Evolutionary conservation across 1,140 invertebrate genomes (phyloP).

Genomic region (Aethina tumida): DNA sequence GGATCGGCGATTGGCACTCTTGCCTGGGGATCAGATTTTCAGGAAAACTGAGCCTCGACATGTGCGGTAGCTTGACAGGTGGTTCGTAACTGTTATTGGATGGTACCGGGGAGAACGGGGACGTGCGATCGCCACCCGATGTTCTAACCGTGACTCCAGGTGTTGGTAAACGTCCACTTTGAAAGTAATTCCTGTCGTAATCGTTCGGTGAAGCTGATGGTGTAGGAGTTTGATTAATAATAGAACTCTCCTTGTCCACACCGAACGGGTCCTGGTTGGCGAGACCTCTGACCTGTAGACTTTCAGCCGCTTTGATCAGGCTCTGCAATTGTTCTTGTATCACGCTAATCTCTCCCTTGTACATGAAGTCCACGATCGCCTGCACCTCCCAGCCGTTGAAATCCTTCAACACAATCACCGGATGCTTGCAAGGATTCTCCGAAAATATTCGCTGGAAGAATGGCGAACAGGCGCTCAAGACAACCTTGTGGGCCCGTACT

Average conservation of each 20-base stretch:
- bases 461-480: slow-evolving; percentile 81
- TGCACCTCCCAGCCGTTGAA: slow-evolving; percentile 77
- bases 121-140: slow-evolving; percentile 14
- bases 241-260: slow-evolving; percentile 42
- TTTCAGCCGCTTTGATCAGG: slow-evolving; percentile 77
- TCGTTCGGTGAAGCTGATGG: slow-evolving; percentile 50
- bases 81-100: slow-evolving; percentile 21
- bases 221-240: slow-evolving; percentile 40
- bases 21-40: slow-evolving; percentile 26
- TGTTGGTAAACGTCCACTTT: slow-evolving; percentile 19
- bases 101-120: slow-evolving; percentile 22
- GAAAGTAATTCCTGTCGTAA: slow-evolving; percentile 34
- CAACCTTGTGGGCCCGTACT: slow-evolving; percentile 79
- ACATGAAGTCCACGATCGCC: slow-evolving; percentile 86
- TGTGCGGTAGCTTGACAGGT: slow-evolving; percentile 38
- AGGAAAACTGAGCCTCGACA: slow-evolving; percentile 42
- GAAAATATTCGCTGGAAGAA: slow-evolving; percentile 82
- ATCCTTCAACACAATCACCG: slow-evolving; percentile 83
- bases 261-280: slow-evolving; percentile 57
- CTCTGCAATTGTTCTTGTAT: slow-evolving; percentile 70
- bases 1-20: slow-evolving; percentile 58
- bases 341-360: slow-evolving; percentile 80
- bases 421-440: slow-evolving; percentile 88
- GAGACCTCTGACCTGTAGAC: slow-evolving; percentile 68
- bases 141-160: slow-evolving; percentile 22